Conservation (phyloP, 2,797 vertebrate genomes). For the Muscicapa striata region DNA sequence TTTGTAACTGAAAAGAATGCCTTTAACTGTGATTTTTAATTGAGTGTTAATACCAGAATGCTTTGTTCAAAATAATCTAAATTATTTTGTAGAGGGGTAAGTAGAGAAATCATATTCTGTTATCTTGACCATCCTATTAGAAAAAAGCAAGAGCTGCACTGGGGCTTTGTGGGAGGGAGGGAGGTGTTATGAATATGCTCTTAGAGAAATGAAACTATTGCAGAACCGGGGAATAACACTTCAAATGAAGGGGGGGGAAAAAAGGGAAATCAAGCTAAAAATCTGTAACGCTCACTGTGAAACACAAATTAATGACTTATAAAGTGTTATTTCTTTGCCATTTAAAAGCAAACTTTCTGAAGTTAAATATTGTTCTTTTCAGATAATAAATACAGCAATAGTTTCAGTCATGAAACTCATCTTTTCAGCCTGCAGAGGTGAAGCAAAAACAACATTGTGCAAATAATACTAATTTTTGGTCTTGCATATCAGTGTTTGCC, state of each 20-base stretch:
- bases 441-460: not conserved
- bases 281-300: not conserved
- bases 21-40: not conserved
- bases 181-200: not conserved
- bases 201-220: not conserved
- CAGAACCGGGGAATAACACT: not conserved
- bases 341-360: not conserved
- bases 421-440: not conserved
- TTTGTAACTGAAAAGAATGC: not conserved
- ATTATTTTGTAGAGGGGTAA: not conserved
- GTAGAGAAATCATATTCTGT: not conserved
- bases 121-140: not conserved
- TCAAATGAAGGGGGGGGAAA: fast-evolving
- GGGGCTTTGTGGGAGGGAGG: not conserved
- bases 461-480: not conserved
- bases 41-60: not conserved
- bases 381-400: not conserved
- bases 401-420: not conserved
- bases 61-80: not conserved
- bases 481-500: not conserved
- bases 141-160: not conserved
- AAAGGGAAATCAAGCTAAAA: not conserved
- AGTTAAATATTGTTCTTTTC: not conserved
- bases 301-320: not conserved
- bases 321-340: not conserved